Percentiles rank a stretch among this genome's conserved stretches.
Conservation (phyloP, 2,797 vertebrate species). For the Alauda arvensis region DNA sequence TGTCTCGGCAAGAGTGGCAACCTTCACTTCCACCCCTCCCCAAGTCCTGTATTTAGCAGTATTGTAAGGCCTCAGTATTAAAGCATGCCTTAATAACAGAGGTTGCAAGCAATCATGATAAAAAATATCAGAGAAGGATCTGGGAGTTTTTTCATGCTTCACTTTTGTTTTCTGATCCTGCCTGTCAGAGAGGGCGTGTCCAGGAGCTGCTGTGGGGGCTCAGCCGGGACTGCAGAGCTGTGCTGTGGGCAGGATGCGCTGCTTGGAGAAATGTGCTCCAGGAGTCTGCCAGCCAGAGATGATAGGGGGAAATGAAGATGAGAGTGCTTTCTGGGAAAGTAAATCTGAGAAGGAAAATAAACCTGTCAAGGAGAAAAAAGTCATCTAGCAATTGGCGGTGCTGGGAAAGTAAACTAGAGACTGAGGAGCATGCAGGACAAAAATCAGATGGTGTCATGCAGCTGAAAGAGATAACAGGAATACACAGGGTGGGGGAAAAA, state of each 20-base stretch:
- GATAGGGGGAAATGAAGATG: neutral
- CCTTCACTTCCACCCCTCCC: neutral
- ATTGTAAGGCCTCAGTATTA: neutral
- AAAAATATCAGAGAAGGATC: neutral
- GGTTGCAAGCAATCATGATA: neutral
- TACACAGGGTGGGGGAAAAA: neutral
- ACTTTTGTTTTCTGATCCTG: neutral
- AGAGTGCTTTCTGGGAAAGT: neutral
- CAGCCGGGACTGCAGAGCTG: neutral
- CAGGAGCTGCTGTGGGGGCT: rapidly evolving
- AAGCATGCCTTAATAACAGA: neutral
- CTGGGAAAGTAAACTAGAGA: neutral
- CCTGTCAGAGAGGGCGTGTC: rapidly evolving
- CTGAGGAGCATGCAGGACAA: neutral
- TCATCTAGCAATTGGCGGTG: neutral
- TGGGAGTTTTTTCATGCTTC: neutral
- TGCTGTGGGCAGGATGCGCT: neutral
- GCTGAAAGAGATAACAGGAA: neutral
- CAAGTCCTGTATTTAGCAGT: neutral
- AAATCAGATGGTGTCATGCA: neutral
- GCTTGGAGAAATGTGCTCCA: neutral
- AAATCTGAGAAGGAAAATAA: conserved; percentile 14
- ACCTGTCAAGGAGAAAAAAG: neutral
- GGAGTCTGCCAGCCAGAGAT: neutral
- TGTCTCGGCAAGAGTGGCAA: neutral